Conservation (phyloP, 2,113 vertebrate genomes). For the Octodon degus region DNA sequence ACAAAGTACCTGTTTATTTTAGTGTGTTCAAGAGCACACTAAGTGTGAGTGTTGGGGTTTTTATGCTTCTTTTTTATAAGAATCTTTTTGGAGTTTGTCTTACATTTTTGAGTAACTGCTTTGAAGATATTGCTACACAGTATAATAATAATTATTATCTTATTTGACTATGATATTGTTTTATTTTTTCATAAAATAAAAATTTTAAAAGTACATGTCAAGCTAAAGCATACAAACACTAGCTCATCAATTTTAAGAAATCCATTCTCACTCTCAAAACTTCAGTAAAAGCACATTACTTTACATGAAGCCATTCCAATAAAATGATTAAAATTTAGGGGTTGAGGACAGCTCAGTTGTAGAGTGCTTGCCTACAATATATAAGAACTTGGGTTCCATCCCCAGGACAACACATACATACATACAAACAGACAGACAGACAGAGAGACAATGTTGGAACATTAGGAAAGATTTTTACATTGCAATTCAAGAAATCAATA, state of each 20-base stretch:
- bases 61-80: not conserved
- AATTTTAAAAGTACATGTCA: not conserved
- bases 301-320: not conserved
- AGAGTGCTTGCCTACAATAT: not conserved
- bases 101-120: not conserved
- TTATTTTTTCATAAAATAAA: not conserved
- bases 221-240: constrained; percentile 16
- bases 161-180: not conserved
- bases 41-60: too few relatives aligned
- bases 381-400: not conserved
- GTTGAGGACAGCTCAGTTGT: not conserved
- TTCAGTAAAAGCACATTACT: not conserved
- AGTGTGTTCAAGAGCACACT: not conserved
- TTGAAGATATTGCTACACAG: not conserved
- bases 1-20: not conserved
- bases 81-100: not conserved
- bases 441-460: not conserved
- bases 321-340: not conserved
- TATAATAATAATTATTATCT: not conserved
- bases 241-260: constrained; percentile 11
- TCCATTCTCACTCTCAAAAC: constrained; percentile 25
- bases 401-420: not conserved
- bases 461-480: not conserved
- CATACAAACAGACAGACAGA: not conserved
- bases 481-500: not conserved